Conservation (phyloP, 2,113 vertebrate genomes). For the Xiphophorus hellerii region DNA sequence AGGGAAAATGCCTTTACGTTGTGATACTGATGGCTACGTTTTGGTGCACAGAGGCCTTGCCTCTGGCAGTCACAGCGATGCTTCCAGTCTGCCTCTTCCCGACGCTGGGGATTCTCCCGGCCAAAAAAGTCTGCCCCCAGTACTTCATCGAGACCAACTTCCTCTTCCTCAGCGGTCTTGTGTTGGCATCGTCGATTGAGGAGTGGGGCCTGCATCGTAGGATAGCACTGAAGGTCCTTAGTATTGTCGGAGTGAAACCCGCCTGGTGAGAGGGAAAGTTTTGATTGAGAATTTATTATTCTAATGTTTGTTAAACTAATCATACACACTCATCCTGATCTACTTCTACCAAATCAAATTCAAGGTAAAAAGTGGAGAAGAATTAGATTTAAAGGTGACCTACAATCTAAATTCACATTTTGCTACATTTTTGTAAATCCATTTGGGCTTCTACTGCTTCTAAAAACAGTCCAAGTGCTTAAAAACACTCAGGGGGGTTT, state of each 20-base stretch:
- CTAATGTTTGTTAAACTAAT: too few relatives aligned
- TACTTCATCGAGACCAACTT: slow-evolving; percentile 98
- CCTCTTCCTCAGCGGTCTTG: slow-evolving; percentile 94
- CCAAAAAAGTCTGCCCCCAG: slow-evolving; percentile 90
- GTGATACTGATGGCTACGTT: slow-evolving; percentile 93
- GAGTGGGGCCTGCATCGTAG: slow-evolving; percentile 96
- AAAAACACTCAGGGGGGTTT: too few relatives aligned
- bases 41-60: slow-evolving; percentile 96
- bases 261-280: slow-evolving; percentile 82
- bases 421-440: too few relatives aligned
- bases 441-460: too few relatives aligned
- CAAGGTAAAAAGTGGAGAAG: background rate
- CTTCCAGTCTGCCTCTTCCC: slow-evolving; percentile 95
- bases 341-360: background rate
- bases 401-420: too few relatives aligned
- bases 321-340: background rate
- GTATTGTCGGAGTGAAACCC: slow-evolving; percentile 90
- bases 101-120: slow-evolving; percentile 90
- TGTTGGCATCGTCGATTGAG: slow-evolving; percentile 95
- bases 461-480: too few relatives aligned
- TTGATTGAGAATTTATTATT: too few relatives aligned
- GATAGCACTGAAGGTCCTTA: slow-evolving; percentile 91
- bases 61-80: slow-evolving; percentile 92
- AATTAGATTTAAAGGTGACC: background rate
- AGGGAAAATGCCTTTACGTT: slow-evolving; percentile 95